Evolutionary conservation across 92 coral and sea anemone genomes (phyloP), one percentile per base, ranked within the genome.

Genomic region (Epizoanthus rinbou): DNA sequence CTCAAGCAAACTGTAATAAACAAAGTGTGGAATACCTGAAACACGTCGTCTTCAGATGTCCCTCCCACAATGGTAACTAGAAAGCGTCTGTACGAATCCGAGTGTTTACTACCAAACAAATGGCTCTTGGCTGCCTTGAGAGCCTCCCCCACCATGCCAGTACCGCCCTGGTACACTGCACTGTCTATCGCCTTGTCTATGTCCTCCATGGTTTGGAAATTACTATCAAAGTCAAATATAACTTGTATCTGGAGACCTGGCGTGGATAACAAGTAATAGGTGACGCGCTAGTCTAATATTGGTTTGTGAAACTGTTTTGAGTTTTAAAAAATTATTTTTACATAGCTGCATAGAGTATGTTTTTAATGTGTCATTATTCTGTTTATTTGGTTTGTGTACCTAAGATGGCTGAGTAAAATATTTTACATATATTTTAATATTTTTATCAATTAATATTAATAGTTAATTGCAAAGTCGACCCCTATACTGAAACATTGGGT

Each of bases 51-150:
- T 4, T 84, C 87, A 41, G 98, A 90, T 52, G 90, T 84, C 69
- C 98, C 94, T 58, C 95, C 93, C 50, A 92, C 85, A 6, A 95
- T 85, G 3, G 87, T 64, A 14, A 95, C 93, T 35, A 95, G 97
- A 64, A 92, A 80, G 19, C 94, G 79, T 8, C 88, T 89, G 78
- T 91, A 84, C 69, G 94, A 92, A 59, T 93, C 97, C 3, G 86
- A 75, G 43, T 92, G 93, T 80, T 89, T 89, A 84, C 97, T 89
- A 50, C 91, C 90, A 68, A 84, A 85, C 74, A 89, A 72, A 59
- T 79, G 74, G 58, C 91, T 89, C 72, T 88, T 93, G 18, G 90
- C 80, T 22, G 84, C 64, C 54, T 90, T 88, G 3, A 95, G 79
- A 13, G 97, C 98, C 21, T 60, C 67, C 13, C 98, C 97, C 14